These are phyloP conservation scores for Drosophila triauraria DNA, from an alignment of 1,140 invertebrate species.

Conservation along the genomic window DNA sequence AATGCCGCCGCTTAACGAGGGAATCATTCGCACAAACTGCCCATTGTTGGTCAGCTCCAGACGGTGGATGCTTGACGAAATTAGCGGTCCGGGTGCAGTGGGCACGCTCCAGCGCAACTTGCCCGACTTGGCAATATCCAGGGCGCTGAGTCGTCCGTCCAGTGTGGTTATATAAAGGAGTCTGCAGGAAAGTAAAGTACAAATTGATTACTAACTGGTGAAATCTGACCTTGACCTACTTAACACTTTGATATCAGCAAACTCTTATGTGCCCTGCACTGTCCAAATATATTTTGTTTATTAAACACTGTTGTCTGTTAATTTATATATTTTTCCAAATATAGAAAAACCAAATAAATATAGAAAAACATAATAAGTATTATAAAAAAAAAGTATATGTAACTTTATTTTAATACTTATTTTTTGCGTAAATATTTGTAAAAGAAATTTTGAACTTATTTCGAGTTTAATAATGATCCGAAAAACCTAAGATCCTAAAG, in stretches of 20 bases:
- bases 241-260: slow-evolving; percentile 17
- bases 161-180: slow-evolving; percentile 94
- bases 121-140: slow-evolving; percentile 90
- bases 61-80: slow-evolving; percentile 94
- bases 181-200: slow-evolving; percentile 81
- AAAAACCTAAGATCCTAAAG: background rate
- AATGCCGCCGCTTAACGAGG: slow-evolving; percentile 94
- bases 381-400: background rate
- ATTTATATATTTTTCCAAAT: background rate
- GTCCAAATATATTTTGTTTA: background rate
- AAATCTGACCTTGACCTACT: slow-evolving; percentile 7
- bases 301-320: background rate
- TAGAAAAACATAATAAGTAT: too few relatives aligned
- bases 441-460: too few relatives aligned
- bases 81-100: slow-evolving; percentile 90
- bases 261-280: background rate
- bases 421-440: too few relatives aligned
- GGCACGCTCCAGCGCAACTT: slow-evolving; percentile 90
- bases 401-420: too few relatives aligned
- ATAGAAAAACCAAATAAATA: too few relatives aligned
- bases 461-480: background rate
- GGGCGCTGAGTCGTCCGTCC: slow-evolving; percentile 93
- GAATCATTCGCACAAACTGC: slow-evolving; percentile 94
- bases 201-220: background rate
- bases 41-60: slow-evolving; percentile 94